Evolutionary conservation across 2,113 vertebrate species (phyloP).

Genomic region (Odocoileus hemionus): DNA sequence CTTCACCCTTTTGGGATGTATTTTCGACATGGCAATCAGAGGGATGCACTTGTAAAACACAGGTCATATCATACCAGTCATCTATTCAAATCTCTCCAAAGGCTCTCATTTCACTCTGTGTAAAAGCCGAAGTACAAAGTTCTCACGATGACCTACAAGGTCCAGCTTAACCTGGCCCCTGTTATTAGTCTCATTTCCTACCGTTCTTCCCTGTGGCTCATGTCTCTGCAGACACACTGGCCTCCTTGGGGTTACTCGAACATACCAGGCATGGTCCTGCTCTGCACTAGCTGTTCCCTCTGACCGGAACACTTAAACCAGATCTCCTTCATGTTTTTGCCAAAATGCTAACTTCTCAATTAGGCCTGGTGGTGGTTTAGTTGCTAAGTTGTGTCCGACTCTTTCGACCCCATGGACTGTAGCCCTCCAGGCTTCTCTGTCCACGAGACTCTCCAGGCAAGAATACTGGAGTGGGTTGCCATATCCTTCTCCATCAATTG

Average conservation of each 20-base stretch:
- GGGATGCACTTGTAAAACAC: not conserved
- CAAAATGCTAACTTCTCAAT: not conserved
- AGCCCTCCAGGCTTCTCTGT: not conserved
- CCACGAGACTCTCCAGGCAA: not conserved
- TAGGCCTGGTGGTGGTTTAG: not conserved
- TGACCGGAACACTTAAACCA: not conserved
- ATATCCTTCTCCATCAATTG: not conserved
- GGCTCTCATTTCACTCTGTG: not conserved
- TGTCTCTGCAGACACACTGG: not conserved
- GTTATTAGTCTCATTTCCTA: not conserved
- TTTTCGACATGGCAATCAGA: not conserved
- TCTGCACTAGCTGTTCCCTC: not conserved
- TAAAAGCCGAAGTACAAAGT: not conserved
- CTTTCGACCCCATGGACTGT: not conserved
- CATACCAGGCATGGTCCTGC: not conserved
- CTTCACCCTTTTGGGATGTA: not conserved
- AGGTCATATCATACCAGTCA: not conserved
- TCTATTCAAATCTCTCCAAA: not conserved
- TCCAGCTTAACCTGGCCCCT: not conserved
- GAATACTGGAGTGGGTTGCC: not conserved
- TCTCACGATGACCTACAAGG: not conserved
- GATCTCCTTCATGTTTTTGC: not conserved
- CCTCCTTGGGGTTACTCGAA: not conserved
- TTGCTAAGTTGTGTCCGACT: fast-evolving
- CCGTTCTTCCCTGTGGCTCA: not conserved